Percentiles rank a stretch among this genome's conserved stretches.
phyloP scores from a whole-genome alignment of 1,140 invertebrate species.

The Bombus pyrosoma region DNA sequence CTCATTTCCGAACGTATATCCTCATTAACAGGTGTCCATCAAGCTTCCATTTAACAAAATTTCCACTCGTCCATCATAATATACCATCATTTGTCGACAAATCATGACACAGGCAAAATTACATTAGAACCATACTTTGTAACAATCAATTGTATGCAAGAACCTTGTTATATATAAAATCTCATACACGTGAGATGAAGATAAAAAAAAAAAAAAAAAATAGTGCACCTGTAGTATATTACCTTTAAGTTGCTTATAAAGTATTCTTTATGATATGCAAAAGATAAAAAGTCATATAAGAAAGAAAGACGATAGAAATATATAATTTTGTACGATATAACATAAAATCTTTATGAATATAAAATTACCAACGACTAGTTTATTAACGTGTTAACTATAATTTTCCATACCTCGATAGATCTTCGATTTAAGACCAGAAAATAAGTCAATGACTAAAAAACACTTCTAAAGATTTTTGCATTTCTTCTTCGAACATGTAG shows the following conservation, averaged over 20 bases:
- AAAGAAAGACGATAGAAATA: neutral
- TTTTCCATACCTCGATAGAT: neutral
- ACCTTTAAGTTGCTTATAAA: constrained; percentile 1
- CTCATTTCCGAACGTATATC: constrained; percentile 50
- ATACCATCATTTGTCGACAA: neutral
- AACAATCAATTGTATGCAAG: neutral
- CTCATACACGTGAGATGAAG: constrained; percentile 14
- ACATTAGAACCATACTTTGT: neutral
- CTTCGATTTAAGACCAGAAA: neutral
- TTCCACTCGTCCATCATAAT: neutral
- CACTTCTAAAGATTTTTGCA: too few relatives aligned
- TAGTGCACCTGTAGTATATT: neutral
- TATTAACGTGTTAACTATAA: too few relatives aligned
- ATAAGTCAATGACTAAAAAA: too few relatives aligned
- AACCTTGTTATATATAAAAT: neutral
- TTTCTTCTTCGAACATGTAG: neutral
- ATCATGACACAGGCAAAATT: neutral
- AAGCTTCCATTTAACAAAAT: constrained; percentile 14
- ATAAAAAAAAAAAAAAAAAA: constrained; percentile 15
- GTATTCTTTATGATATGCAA: neutral
- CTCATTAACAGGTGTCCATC: constrained; percentile 54
- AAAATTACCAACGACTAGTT: too few relatives aligned
- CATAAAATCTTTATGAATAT: too few relatives aligned
- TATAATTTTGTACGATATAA: neutral
- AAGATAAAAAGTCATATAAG: neutral